Evolutionary conservation across 1,140 invertebrate species (phyloP).

Genomic region (Drosophila cardini): DNA sequence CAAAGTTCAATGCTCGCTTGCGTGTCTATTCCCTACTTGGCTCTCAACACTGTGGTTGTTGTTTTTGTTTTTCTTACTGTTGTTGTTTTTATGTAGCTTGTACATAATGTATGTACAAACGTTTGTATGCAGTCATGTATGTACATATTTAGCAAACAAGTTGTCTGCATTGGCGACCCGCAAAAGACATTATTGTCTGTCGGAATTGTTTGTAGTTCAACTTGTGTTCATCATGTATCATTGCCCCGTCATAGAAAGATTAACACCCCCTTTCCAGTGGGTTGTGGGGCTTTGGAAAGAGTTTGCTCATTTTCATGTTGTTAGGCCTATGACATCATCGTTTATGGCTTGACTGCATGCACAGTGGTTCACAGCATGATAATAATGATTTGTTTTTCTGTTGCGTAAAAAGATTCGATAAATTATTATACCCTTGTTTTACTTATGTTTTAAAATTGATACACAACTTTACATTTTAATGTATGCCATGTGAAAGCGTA

Average conservation of each 20-base stretch:
- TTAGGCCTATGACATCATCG: conserved; percentile 10
- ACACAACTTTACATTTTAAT: too few species aligned
- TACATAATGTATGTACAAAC: conserved; percentile 1
- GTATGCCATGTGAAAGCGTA: too few species aligned
- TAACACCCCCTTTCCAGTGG: conserved; percentile 1
- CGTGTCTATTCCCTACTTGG: conserved; percentile 28
- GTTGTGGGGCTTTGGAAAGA: background rate
- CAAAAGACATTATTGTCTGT: conserved; percentile 22
- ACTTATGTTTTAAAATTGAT: too few species aligned
- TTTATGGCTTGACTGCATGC: conserved; percentile 3
- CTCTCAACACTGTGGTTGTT: conserved; percentile 3
- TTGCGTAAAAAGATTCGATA: too few species aligned
- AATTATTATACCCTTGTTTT: too few species aligned
- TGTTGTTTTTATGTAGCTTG: conserved; percentile 13
- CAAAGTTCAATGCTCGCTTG: conserved; percentile 40
- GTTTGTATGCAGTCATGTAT: conserved; percentile 6
- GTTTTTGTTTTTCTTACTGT: too few species aligned
- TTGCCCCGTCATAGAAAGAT: conserved; percentile 12
- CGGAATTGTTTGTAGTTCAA: conserved; percentile 12
- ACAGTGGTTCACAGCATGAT: background rate
- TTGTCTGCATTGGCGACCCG: conserved; percentile 21
- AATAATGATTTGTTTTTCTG: background rate
- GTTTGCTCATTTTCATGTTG: background rate
- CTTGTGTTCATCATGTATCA: conserved; percentile 5
- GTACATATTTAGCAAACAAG: conserved; percentile 17